Percentiles rank a stretch among this genome's conserved stretches.
phyloP scores from a whole-genome alignment of 2,888 invertebrate genomes.

The Limnephilus marmoratus region DNA sequence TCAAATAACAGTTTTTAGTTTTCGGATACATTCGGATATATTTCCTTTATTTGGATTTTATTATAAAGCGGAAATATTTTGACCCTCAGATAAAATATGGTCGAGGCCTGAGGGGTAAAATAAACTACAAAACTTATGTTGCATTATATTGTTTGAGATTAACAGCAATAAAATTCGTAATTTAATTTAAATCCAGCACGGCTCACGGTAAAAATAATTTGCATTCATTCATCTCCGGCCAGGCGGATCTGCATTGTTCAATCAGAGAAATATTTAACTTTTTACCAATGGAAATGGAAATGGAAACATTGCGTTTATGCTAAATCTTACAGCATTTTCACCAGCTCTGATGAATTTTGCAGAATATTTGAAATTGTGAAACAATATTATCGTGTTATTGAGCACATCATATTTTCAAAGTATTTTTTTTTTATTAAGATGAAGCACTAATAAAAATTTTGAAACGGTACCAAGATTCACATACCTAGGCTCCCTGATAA shows the following conservation, averaged over 20 bases:
- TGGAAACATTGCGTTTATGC: neutral
- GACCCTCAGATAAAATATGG: no score
- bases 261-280: neutral
- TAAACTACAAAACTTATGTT: neutral
- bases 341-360: neutral
- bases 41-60: no score
- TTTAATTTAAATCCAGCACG: neutral
- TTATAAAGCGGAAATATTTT: no score
- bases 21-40: no score
- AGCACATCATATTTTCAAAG: no score
- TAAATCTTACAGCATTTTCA: neutral
- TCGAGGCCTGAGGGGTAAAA: neutral
- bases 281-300: slow-evolving; percentile 2
- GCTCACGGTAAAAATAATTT: neutral
- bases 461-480: no score
- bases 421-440: no score
- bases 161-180: neutral
- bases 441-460: no score
- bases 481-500: no score
- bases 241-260: neutral
- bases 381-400: neutral
- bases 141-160: neutral
- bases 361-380: neutral
- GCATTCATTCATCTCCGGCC: neutral
- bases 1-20: no score